These are phyloP conservation scores for Ictalurus punctatus DNA, from an alignment of 2,113 vertebrate species.

Conservation along the genomic window DNA sequence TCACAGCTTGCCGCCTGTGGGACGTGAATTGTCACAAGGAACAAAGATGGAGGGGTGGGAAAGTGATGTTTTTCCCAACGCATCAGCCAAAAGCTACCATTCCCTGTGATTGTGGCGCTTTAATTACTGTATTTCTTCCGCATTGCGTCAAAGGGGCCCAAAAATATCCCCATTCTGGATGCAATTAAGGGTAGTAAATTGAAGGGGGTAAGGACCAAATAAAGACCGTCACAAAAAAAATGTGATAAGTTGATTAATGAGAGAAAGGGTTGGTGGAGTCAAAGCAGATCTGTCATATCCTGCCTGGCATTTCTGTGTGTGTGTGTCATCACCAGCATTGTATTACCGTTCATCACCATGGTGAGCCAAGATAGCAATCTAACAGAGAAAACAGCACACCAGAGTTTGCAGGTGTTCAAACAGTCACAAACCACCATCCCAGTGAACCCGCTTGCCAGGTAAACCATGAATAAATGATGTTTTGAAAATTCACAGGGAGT, in stretches of 20 bases:
- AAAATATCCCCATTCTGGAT: constrained; percentile 65
- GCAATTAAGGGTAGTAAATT: constrained; percentile 63
- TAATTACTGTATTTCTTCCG: constrained; percentile 74
- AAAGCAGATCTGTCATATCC: constrained; percentile 39
- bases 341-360: constrained; percentile 33
- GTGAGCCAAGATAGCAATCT: constrained; percentile 24
- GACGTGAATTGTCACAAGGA: constrained; percentile 26
- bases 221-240: constrained; percentile 26
- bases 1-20: constrained; percentile 18
- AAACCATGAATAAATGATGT: constrained; percentile 38
- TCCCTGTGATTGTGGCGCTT: constrained; percentile 48
- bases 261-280: constrained; percentile 17
- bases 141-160: constrained; percentile 68
- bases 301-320: constrained; percentile 32
- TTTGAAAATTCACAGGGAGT: constrained; percentile 5
- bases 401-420: constrained; percentile 41
- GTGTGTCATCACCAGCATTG: constrained; percentile 40
- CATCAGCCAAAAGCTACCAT: constrained; percentile 49
- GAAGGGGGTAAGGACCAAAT: constrained; percentile 52
- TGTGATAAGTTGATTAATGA: constrained; percentile 51
- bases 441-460: neutral
- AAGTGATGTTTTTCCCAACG: constrained; percentile 40
- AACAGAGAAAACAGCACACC: constrained; percentile 23
- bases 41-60: constrained; percentile 42
- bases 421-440: neutral